Conservation (phyloP, 2,888 invertebrate genomes). For the Abrostola triplasia region DNA sequence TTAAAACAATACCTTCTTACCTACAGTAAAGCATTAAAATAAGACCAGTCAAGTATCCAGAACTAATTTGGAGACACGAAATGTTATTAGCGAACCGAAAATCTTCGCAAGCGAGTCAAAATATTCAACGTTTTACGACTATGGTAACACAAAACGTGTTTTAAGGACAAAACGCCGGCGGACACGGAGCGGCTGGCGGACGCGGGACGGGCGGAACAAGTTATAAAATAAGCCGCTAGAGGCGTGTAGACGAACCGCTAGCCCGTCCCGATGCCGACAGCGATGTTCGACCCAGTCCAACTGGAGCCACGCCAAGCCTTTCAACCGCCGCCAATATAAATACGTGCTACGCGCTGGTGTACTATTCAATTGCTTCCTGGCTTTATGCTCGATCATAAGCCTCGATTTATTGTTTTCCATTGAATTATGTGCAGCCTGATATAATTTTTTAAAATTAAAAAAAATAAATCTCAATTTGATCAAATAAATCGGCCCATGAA, state of each 20-base stretch:
- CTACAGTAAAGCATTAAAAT: no score
- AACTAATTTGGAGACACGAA: constrained; percentile 1
- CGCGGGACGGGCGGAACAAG: constrained; percentile 55
- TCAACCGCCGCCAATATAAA: constrained; percentile 57
- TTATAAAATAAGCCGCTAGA: constrained; percentile 63
- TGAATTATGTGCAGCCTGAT: neutral
- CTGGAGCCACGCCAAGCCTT: constrained; percentile 60
- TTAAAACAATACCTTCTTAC: no score
- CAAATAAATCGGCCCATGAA: constrained; percentile 2
- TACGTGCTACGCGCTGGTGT: constrained; percentile 55
- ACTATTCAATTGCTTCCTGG: constrained; percentile 62
- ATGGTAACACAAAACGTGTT: constrained; percentile 45
- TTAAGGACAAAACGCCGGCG: constrained; percentile 47
- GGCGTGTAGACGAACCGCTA: constrained; percentile 51
- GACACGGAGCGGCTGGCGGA: constrained; percentile 17
- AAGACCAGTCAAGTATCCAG: neutral
- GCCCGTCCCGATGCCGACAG: constrained; percentile 46
- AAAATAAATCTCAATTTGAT: neutral
- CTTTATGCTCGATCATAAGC: constrained; percentile 47
- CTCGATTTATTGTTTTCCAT: constrained; percentile 45
- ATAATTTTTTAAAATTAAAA: neutral
- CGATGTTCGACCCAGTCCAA: constrained; percentile 50
- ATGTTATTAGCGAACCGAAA: constrained; percentile 13
- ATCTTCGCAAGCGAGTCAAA: constrained; percentile 20
- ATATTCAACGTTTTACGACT: constrained; percentile 45